phyloP scores from a whole-genome alignment of 1,140 invertebrate genomes.

The Frieseomelitta varia region DNA sequence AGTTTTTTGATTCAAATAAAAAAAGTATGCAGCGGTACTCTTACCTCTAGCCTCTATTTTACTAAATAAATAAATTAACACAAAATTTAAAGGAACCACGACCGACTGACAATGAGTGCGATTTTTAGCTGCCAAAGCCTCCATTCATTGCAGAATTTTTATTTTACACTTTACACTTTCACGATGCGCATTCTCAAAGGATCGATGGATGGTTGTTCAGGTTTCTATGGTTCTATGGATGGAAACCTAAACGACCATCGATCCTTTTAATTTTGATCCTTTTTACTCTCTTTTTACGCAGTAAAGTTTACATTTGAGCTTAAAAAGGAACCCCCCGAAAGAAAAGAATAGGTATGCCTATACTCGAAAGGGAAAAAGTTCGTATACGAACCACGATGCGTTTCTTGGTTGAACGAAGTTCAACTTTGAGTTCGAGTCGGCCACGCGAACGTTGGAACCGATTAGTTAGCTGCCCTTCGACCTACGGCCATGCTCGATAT shows the following conservation, averaged over 20 bases:
- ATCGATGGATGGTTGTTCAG: too few species aligned
- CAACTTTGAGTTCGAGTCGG: background rate
- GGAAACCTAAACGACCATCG: too few species aligned
- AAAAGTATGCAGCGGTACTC: background rate
- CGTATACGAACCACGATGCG: slow-evolving; percentile 21
- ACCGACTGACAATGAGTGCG: background rate
- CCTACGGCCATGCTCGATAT: slow-evolving; percentile 3
- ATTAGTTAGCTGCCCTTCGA: slow-evolving; percentile 36
- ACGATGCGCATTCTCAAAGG: too few species aligned
- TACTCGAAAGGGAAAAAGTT: background rate
- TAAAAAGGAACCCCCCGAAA: background rate
- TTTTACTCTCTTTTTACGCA: too few species aligned
- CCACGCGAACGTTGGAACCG: background rate
- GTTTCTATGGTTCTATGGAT: too few species aligned
- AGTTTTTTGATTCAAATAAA: too few species aligned
- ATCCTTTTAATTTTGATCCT: too few species aligned
- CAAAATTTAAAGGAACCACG: slow-evolving; percentile 32
- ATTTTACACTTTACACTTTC: too few species aligned
- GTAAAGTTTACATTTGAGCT: too few species aligned
- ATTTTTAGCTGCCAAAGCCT: background rate
- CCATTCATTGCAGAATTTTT: too few species aligned
- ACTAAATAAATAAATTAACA: too few species aligned
- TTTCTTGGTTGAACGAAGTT: background rate
- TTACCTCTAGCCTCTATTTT: background rate
- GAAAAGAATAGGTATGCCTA: background rate